Base-by-base conservation (phyloP, 2,797 vertebrate genomes). In the Otolemur crassicaudatus region DNA sequence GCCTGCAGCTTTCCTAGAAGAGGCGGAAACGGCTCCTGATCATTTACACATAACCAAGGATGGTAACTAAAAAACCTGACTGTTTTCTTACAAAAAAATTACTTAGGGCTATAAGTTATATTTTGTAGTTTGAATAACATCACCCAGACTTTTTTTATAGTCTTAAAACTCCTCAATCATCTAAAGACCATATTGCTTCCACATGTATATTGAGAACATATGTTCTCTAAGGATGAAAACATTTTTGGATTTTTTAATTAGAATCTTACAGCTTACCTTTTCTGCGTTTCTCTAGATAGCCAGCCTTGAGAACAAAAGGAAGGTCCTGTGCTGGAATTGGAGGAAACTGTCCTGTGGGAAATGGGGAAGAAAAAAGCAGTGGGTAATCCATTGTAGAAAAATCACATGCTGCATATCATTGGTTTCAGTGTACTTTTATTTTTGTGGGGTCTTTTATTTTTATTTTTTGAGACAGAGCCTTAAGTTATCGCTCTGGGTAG, bases 211-310 rank as follows among this genome's bases (percentile, higher is more conserved):
- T 53, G 43, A 27, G 92, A 31, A 10, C n/a, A 79, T 25, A 5
- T 65, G 80, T 61, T 72, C 91, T 34, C 70, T 29, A 73, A 79
- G 37, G 29, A 60, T 19, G 27, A 87, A 69, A 65, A 5, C 19
- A 12, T n/a, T 73, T 67, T 84, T 31, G 77, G 23, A 58, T 4
- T 93, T 95, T 60, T 81, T 27, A 56, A 56, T 37, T 65, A 46
- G 60, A 75, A 43, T 58, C 77, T 80, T 6, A 31, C 0, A 40
- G 85, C 85, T 58, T 97, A 99, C 99, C 99, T 98, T 99, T 99
- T 96, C 99, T 99, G 85, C 99, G 99, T 98, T 99, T 99, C 98
- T 99, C 99, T 75, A 99, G 99, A 97, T 99, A 99, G 83, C 99
- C 99, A 58, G 99, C 98, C 97, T 99, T 99, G 95, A 99, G 98